Conservation (phyloP, 2,888 invertebrate genomes). For the Eupithecia subumbrata region DNA sequence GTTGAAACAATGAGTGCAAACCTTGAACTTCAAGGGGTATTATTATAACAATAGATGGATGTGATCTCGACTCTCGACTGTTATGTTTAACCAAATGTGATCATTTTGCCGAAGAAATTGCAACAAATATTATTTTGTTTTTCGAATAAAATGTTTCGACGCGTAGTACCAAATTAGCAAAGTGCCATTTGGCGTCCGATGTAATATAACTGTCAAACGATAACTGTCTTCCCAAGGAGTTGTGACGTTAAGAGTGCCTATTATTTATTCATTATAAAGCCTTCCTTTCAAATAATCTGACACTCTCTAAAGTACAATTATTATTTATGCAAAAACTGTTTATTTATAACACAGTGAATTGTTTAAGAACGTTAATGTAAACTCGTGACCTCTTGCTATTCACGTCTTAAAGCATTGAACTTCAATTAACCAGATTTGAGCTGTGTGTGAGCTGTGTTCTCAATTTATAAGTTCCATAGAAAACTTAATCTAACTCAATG, state of each 20-base stretch:
- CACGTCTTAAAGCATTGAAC: slow-evolving; percentile 54
- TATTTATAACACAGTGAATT: background rate
- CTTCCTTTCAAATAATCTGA: too few relatives aligned
- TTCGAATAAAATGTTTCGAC: background rate
- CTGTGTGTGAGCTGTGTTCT: slow-evolving; percentile 8
- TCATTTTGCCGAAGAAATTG: background rate
- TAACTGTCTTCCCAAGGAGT: background rate
- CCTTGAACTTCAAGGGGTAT: slow-evolving; percentile 60
- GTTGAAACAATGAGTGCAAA: slow-evolving; percentile 58
- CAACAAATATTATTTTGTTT: background rate
- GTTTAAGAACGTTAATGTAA: slow-evolving; percentile 6
- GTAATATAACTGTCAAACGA: background rate
- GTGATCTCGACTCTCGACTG: slow-evolving; percentile 54
- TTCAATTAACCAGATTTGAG: slow-evolving; percentile 55
- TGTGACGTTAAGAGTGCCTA: background rate
- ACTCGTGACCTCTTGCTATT: slow-evolving; percentile 47
- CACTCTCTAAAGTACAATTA: too few relatives aligned
- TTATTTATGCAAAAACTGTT: background rate
- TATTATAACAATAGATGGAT: slow-evolving; percentile 76
- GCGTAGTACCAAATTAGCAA: too few relatives aligned
- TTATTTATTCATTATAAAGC: too few relatives aligned
- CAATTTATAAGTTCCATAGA: slow-evolving; percentile 9
- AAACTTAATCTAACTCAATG: slow-evolving; percentile 12
- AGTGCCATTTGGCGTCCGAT: too few relatives aligned
- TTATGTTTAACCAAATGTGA: background rate